These are phyloP conservation scores for Daubentonia madagascariensis DNA, from an alignment of 2,113 vertebrate species.

Conservation along the genomic window DNA sequence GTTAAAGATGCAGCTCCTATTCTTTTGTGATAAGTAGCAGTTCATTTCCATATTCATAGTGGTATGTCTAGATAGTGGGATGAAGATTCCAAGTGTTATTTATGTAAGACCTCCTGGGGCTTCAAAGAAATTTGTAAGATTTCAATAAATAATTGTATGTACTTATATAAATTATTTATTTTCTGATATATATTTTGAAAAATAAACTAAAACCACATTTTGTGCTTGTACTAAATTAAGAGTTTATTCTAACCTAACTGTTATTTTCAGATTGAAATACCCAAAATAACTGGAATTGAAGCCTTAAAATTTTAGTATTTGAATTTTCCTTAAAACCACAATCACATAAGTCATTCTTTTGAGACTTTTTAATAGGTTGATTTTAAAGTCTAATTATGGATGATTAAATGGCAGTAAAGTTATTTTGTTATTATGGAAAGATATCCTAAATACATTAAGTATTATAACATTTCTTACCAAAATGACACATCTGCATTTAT, in stretches of 20 bases:
- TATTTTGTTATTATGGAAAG: constrained; percentile 35
- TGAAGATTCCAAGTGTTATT: background rate
- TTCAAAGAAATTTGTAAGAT: constrained; percentile 14
- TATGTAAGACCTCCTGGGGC: background rate
- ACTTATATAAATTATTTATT: background rate
- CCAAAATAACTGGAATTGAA: constrained; percentile 16
- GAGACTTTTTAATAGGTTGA: constrained; percentile 2
- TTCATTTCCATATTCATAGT: background rate
- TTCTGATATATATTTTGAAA: background rate
- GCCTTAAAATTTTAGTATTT: constrained; percentile 33
- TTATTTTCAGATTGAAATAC: constrained; percentile 35
- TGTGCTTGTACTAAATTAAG: background rate
- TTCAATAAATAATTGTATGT: background rate
- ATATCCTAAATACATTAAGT: background rate
- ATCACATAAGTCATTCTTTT: background rate
- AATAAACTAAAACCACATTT: background rate
- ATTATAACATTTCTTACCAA: background rate
- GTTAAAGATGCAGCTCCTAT: background rate
- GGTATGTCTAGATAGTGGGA: background rate
- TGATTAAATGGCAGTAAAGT: background rate
- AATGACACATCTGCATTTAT: background rate
- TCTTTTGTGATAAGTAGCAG: constrained; percentile 26
- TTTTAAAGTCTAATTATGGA: background rate
- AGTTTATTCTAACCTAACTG: constrained; percentile 1
- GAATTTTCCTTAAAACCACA: constrained; percentile 1